Percentiles rank a stretch among this genome's conserved stretches.
Evolutionary conservation across 2,888 invertebrate genomes (phyloP).

Genomic region (Argyresthia albistria): DNA sequence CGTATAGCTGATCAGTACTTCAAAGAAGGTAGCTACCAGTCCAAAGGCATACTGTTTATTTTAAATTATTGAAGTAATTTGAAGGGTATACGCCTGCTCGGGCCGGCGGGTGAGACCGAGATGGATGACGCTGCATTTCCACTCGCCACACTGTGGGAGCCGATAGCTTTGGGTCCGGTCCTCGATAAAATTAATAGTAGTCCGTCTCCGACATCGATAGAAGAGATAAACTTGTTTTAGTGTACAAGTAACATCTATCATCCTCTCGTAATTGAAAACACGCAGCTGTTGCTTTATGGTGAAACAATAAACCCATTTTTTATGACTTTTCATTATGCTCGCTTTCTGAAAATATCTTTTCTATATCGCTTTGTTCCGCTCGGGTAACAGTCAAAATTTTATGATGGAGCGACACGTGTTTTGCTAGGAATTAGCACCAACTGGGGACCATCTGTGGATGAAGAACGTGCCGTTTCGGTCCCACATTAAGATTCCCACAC

Average conservation of each 20-base stretch:
- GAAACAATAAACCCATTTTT: slow-evolving; percentile 31
- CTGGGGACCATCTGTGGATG: slow-evolving; percentile 56
- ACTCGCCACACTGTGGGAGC: slow-evolving; percentile 27
- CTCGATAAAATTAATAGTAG: slow-evolving; percentile 53
- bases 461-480: slow-evolving; percentile 64
- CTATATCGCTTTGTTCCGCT: neutral
- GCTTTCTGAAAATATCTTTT: neutral
- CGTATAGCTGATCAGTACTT: neutral
- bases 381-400: slow-evolving; percentile 27
- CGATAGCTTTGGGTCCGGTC: slow-evolving; percentile 22
- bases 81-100: slow-evolving; percentile 22
- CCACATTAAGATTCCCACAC: slow-evolving; percentile 68
- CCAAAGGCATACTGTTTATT: slow-evolving; percentile 52
- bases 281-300: slow-evolving; percentile 38
- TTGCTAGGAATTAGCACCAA: slow-evolving; percentile 47
- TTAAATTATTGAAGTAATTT: slow-evolving; percentile 54
- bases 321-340: slow-evolving; percentile 10
- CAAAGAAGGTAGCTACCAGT: neutral
- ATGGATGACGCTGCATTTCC: slow-evolving; percentile 57
- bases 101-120: slow-evolving; percentile 35
- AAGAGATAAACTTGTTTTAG: slow-evolving; percentile 54
- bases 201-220: slow-evolving; percentile 47
- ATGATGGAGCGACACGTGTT: slow-evolving; percentile 50
- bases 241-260: slow-evolving; percentile 57
- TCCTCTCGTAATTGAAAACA: slow-evolving; percentile 50